Evolutionary conservation across 2,797 vertebrate species (phyloP), one percentile per base, ranked within the genome.

Genomic region (Carcharodon carcharias): DNA sequence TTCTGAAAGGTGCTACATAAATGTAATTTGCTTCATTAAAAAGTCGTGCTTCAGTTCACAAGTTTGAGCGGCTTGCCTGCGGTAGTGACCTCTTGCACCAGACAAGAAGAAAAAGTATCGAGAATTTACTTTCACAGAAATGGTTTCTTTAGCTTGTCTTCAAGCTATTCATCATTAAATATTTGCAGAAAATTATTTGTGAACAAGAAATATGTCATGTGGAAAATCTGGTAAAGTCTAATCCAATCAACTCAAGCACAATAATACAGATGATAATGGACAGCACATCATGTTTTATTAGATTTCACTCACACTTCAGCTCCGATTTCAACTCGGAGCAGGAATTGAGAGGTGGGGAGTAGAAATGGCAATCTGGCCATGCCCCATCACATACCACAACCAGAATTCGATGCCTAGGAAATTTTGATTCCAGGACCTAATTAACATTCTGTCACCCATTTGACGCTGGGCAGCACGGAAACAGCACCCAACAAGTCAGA

Each of bases 111-210:
- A 63, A 92, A 92, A 91, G 88, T 61, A 58, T 58, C 88, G 45
- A 35, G 88, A 92, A n/a, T 61, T 63, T n/a, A n/a, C 58, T 92
- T 92, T 92, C 89, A 91, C 54, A 40, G 56, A n/a, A 85, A 45
- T n/a, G 45, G 40, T 50, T 85, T 85, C 40, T 50, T 82, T 85
- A 45, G 80, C 23, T 45, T 85, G 80, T 45, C 16, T 6, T 50
- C 40, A 21, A 45, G 45, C 7, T 12, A 91, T 69, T 71, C 40
- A 95, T 67, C 93, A 95, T 95, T 31, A 95, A 95, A 31, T 95
- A 95, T 71, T 95, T 71, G 95, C 4, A 4, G 45, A 69, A 69
- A 95, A 71, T 95, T 23, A 31, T 71, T 35, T 69, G 23, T 50
- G 93, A 67, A 54, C 40, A 71, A 50, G 16, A 71, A 71, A 26